Base-by-base conservation (phyloP, 2,888 invertebrate species). In the Neocrepidodera transversa region DNA sequence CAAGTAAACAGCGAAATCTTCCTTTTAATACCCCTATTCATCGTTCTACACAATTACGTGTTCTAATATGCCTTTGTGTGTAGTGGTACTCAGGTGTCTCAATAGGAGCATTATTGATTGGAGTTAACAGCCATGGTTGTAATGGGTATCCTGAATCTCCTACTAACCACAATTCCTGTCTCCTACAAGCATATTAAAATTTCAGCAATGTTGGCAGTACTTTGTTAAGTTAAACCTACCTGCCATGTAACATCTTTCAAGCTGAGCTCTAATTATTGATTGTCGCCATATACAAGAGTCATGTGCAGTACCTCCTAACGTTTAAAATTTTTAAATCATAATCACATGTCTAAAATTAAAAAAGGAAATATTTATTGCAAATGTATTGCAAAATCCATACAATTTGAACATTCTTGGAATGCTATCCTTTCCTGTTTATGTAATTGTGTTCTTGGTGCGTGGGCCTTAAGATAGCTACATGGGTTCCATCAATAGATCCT, bases 21-120 rank as follows among this genome's bases (percentile, higher is more conserved):
- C 30, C 32, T 3, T 48, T 48, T n/a, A 48, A 48, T 8, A 32
- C 48, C 11, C 47, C 28, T 28, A 11, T 28, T 11, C 26, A 26
- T 6, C 47, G 11, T 48, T 32, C 48, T 7, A 48, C 16, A 30
- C 48, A 48, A 48, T 48, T 32, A 30, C 48, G 28, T 32, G 32
- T 32, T 14, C 7, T 3, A 7, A 14, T 30, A 14, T 30, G 48
- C 7, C 6, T 6, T 14, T 14, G 11, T 16, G 28, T 48, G 13
- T 5, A 48, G 7, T n/a, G n/a, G 23, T 23, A 23, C 3, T 23
- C 23, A 23, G 23, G 23, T 23, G 23, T 23, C 23, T 7, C 23
- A 23, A 23, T 23, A 23, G 23, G 23, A 23, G 23, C 23, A 23
- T 23, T 23, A 23, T 23, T 23, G 23, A 23, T 23, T 23, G 23